Base-by-base conservation (phyloP, 2,888 invertebrate genomes). In the Acleris sparsana region DNA sequence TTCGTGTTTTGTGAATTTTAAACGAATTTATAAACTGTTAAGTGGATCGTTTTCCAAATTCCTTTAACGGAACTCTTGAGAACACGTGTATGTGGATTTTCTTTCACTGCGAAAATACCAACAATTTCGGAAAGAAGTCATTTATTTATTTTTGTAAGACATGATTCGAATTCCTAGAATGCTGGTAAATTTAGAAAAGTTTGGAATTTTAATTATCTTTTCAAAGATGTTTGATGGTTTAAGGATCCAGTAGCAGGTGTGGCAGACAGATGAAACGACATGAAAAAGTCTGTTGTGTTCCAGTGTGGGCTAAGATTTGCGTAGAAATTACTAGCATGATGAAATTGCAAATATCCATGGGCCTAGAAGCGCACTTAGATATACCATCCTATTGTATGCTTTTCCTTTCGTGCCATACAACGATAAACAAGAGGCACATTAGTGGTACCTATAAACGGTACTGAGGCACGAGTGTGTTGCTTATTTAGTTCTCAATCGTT, bases 131-230 rank as follows among this genome's bases (percentile, higher is more conserved):
- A 52, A 61, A 62, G 61, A 62, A 29, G 49, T 18, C 33, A 49
- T 57, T 58, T 60, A 61, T 62, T 58, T 68, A 61, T 65, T 56
- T 65, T 29, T 49, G 44, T 44, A 61, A 51, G 52, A 48, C 60
- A 62, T 29, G 18, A 52, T 57, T 20, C 9, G 29, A 29, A 29
- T 29, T 25, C 44, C n/a, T 39, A 61, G 39, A 52, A 29, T 29
- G 2, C 1, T 29, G 67, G 52, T 62, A 53, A 53, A 53, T 60
- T 64, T 53, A 33, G 18, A 17, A 52, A 59, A 60, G 58, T 51
- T 61, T 55, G 56, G 44, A 44, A 44, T 65, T 56, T 59, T 52
- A 62, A 62, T 62, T 66, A 39, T 52, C 25, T 61, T 55, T 56
- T 18, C 44, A 7, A 22, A 18, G 49, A 39, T 48, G 53, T 46